A percentile compares a stretch with the other conserved stretches of the same genome.
phyloP scores from a whole-genome alignment of 2,888 invertebrate species.

The Dermolepida albohirtum region DNA sequence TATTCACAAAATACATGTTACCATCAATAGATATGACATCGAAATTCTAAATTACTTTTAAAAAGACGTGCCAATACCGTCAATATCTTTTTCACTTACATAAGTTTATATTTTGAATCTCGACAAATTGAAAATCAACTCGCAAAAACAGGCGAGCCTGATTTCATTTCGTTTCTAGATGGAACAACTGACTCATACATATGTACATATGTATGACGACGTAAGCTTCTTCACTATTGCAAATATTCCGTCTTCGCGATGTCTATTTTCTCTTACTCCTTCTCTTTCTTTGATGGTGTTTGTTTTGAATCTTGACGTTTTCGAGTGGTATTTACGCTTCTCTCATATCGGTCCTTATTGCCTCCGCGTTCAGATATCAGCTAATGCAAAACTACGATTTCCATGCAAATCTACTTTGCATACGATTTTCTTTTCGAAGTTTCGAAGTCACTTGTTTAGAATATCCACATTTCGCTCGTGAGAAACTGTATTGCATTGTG shows the following conservation, averaged over 20 bases:
- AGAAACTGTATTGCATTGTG: too few species aligned
- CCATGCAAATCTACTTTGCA: conserved; percentile 34
- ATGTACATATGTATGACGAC: too few species aligned
- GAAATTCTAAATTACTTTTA: too few species aligned
- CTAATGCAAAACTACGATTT: conserved; percentile 34
- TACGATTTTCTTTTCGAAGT: conserved; percentile 7
- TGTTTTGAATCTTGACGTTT: conserved; percentile 21
- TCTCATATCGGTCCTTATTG: conserved; percentile 13
- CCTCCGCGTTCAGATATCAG: conserved; percentile 18
- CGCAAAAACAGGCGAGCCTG: neutral
- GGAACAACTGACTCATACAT: conserved; percentile 3
- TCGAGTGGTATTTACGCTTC: conserved; percentile 27
- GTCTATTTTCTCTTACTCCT: conserved; percentile 23
- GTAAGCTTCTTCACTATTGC: too few species aligned
- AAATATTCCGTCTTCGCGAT: neutral
- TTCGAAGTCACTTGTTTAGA: too few species aligned
- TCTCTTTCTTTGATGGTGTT: conserved; percentile 10
- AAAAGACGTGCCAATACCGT: neutral
- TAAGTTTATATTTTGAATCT: conserved; percentile 3
- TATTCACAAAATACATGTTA: too few species aligned
- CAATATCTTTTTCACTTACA: neutral
- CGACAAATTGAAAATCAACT: conserved; percentile 20
- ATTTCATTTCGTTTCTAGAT: conserved; percentile 2
- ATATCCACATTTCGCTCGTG: too few species aligned
- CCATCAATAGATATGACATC: too few species aligned